Percentiles rank a stretch among this genome's conserved stretches.
Conservation (phyloP, 1,140 invertebrate genomes). For the Drosophila cardini region DNA sequence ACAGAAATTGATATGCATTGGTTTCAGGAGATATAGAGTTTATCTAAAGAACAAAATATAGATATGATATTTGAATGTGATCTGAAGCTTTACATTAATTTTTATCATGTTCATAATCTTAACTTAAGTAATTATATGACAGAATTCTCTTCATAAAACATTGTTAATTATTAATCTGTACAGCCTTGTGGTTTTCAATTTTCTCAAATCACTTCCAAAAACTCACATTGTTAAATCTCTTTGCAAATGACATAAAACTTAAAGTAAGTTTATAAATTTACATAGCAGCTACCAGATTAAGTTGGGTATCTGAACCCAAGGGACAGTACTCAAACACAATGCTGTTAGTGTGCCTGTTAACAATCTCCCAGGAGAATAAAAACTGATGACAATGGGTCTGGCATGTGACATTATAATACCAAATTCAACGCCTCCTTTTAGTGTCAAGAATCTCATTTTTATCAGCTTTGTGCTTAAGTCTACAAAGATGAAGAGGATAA, state of each 20-base stretch:
- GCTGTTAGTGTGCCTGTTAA: neutral
- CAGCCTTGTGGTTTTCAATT: too few relatives aligned
- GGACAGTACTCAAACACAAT: neutral
- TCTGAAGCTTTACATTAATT: too few relatives aligned
- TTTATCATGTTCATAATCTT: too few relatives aligned
- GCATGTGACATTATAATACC: neutral
- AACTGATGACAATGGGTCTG: constrained; percentile 26
- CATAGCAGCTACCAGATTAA: neutral
- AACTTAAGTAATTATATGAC: too few relatives aligned
- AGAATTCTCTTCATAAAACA: too few relatives aligned
- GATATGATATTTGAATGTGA: too few relatives aligned
- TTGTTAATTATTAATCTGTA: too few relatives aligned
- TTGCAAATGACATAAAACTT: constrained; percentile 15
- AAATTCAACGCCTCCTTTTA: neutral
- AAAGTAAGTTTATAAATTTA: constrained; percentile 9
- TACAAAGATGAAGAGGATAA: neutral
- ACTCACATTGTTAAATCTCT: neutral
- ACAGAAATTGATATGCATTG: constrained; percentile 62
- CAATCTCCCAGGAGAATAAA: constrained; percentile 21
- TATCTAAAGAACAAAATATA: neutral
- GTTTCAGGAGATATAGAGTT: neutral
- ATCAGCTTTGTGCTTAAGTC: neutral
- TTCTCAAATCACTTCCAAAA: too few relatives aligned
- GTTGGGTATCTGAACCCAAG: constrained; percentile 6
- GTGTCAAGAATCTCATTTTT: neutral